Base-by-base conservation (phyloP, 2,113 vertebrate species). In the Manacus vitellinus region DNA sequence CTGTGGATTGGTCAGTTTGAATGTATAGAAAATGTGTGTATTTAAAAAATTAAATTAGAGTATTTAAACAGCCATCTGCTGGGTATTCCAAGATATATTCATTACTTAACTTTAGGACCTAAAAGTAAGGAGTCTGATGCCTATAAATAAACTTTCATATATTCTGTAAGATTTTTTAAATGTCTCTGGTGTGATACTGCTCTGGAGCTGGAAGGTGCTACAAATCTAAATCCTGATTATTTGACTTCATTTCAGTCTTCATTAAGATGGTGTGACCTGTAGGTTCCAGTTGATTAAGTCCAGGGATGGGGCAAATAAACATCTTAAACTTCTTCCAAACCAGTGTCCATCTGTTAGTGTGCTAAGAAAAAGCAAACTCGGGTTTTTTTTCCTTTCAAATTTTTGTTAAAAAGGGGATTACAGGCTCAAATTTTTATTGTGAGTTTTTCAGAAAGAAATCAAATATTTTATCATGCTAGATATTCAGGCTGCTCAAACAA, bases 401-500 rank as follows among this genome's bases (percentile, higher is more conserved):
- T 78, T 78, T 68, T 71, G 6, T n/a, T 70, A 7, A 6, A 16
- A 35, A 10, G 14, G 6, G 6, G 16, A 10, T 21, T 55, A 3
- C 19, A 27, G 89, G 56, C 67, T 39, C 68, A 85, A 76, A 88
- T 79, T 89, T 92, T 88, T 88, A 25, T 14, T 85, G 74, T 46
- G 31, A 75, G 25, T 92, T 89, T 92, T 97, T 88, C 65, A 85
- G 91, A 85, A 86, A 77, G 75, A 94, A 94, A 94, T 91, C 17
- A 87, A 85, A 85, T 47, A 18, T 58, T 71, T 80, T 58, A 52
- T 71, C 79, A 63, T 14, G 35, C 23, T 76, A 22, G 15, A n/a
- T 86, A 80, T 94, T n/a, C 55, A 78, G 72, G 51, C 88, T 83
- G 47, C 66, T 97, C 88, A 92, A 91, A 96, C 94, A 86, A 97